phyloP scores from a whole-genome alignment of 37 sponge, comb jelly and placozoan species.

The Oscarella lobularis region DNA sequence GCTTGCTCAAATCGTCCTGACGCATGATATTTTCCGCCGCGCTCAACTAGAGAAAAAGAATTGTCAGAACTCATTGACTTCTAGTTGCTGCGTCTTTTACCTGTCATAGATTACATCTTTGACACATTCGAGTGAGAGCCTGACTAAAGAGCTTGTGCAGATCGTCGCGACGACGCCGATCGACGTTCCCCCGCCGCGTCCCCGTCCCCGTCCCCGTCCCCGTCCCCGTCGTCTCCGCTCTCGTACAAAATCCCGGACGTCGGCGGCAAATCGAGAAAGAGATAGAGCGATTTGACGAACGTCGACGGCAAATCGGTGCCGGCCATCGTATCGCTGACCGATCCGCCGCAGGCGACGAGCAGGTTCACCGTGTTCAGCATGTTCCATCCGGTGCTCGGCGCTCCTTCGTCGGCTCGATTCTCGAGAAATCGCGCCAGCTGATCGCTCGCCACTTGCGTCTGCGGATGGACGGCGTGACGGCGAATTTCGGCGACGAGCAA shows the following conservation, averaged over 20 bases:
- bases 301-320: conserved; percentile 26
- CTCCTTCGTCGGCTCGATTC: conserved; percentile 10
- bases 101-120: too few species aligned
- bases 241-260: too few species aligned
- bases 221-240: too few species aligned
- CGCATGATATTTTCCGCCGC: conserved; percentile 35
- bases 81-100: too few species aligned
- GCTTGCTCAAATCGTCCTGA: conserved; percentile 23
- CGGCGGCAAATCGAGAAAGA: conserved; percentile 62
- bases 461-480: conserved; percentile 26
- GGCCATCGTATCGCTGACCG: conserved; percentile 37
- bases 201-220: background rate
- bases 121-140: conserved; percentile 9
- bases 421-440: conserved; percentile 17
- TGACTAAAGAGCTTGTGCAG: background rate
- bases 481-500: conserved; percentile 40
- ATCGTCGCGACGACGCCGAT: background rate
- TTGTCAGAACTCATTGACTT: too few species aligned
- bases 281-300: conserved; percentile 39
- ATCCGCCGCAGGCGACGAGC: conserved; percentile 24
- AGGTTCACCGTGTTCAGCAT: conserved; percentile 30
- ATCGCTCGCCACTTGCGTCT: conserved; percentile 33
- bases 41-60: background rate
- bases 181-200: background rate
- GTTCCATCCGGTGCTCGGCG: conserved; percentile 13